Percentiles rank a stretch among this genome's conserved stretches.
Evolutionary conservation across 2,113 vertebrate genomes (phyloP).

Genomic region (Melospiza georgiana): DNA sequence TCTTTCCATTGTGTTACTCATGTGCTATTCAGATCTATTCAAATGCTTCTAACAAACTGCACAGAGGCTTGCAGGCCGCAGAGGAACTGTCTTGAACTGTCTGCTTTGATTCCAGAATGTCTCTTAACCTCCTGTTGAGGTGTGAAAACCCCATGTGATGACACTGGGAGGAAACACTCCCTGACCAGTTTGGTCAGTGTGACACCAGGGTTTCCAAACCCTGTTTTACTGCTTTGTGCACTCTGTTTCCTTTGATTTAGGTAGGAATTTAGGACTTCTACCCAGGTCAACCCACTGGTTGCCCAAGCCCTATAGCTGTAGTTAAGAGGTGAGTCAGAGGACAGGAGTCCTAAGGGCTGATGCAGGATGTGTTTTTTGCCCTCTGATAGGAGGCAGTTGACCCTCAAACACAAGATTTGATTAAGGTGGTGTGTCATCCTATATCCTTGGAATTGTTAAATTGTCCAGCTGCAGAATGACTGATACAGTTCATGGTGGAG

Average conservation of each 20-base stretch:
- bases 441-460: background rate
- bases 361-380: background rate
- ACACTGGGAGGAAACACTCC: background rate
- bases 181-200: background rate
- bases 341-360: background rate
- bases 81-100: background rate
- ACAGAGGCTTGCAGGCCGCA: background rate
- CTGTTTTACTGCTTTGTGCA: background rate
- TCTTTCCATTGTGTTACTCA: background rate
- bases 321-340: constrained; percentile 1
- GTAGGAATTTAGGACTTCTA: background rate
- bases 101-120: background rate
- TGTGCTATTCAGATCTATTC: background rate
- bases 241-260: background rate
- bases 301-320: background rate
- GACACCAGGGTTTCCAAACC: background rate
- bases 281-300: background rate
- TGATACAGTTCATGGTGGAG: background rate
- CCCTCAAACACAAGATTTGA: background rate
- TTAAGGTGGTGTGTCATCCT: background rate
- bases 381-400: background rate
- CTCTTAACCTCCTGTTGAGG: background rate
- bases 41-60: background rate
- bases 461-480: background rate
- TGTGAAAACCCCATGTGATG: background rate